Conservation (phyloP, 2,797 vertebrate species). For the Dipus sagitta region DNA sequence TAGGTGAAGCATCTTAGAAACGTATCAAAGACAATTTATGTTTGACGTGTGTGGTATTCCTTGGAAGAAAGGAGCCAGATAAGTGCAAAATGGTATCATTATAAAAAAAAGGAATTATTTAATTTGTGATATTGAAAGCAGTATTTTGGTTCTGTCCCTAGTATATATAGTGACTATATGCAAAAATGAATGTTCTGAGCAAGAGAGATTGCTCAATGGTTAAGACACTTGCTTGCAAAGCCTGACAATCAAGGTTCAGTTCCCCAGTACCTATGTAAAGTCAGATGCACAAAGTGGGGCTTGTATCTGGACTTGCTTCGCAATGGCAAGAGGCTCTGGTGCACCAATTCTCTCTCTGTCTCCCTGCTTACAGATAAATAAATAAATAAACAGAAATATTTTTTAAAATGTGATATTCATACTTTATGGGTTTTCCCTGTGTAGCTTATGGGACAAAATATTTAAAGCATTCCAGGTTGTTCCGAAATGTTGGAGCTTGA, state of each 20-base stretch:
- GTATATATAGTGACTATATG: neutral
- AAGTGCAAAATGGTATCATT: constrained; percentile 6
- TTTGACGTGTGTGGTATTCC: neutral
- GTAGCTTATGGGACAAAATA: neutral
- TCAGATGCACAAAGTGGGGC: too few relatives aligned
- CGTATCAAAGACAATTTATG: neutral
- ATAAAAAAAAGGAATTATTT: constrained; percentile 30
- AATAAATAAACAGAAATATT: too few relatives aligned
- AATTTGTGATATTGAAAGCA: constrained; percentile 42
- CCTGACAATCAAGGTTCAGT: too few relatives aligned
- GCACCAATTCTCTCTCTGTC: too few relatives aligned
- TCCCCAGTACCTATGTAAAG: too few relatives aligned
- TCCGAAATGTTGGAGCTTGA: constrained; percentile 10
- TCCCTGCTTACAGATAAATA: too few relatives aligned
- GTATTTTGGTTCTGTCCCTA: neutral
- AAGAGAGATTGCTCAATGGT: too few relatives aligned
- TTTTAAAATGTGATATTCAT: neutral
- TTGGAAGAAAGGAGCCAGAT: constrained; percentile 28
- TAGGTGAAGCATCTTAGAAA: neutral
- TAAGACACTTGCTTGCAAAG: too few relatives aligned
- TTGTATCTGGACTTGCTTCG: too few relatives aligned
- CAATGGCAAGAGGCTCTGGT: too few relatives aligned
- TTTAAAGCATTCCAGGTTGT: constrained; percentile 29
- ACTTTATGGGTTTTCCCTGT: neutral
- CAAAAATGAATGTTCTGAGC: neutral